phyloP scores from a whole-genome alignment of 2,797 vertebrate species.

The Lagodon rhomboides region DNA sequence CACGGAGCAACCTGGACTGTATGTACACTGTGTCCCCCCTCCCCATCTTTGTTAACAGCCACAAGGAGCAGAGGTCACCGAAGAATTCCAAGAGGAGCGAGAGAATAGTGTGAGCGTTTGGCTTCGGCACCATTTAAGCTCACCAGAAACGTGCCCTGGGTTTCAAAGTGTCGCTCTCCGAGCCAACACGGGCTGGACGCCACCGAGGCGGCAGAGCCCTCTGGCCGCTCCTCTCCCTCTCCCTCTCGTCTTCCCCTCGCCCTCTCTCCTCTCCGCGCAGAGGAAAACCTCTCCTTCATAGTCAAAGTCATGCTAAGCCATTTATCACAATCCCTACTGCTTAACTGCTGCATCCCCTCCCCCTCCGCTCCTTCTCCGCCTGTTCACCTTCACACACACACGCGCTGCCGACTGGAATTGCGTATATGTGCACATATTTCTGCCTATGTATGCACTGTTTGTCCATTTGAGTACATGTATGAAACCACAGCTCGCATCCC shows the following conservation, averaged over 20 bases:
- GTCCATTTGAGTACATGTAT: constrained; percentile 9
- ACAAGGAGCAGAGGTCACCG: constrained; percentile 52
- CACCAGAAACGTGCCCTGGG: constrained; percentile 76
- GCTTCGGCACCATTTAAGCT: constrained; percentile 74
- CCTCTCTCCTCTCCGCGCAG: constrained; percentile 46
- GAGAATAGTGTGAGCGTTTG: constrained; percentile 64
- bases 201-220: constrained; percentile 51
- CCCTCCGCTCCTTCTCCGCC: constrained; percentile 41
- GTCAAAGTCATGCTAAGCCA: constrained; percentile 80
- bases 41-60: constrained; percentile 32
- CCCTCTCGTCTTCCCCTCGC: constrained; percentile 15
- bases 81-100: constrained; percentile 70
- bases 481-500: constrained; percentile 7
- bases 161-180: constrained; percentile 67
- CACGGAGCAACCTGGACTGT: constrained; percentile 23
- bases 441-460: background rate
- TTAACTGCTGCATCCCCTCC: constrained; percentile 66
- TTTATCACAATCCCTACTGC: constrained; percentile 79
- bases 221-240: constrained; percentile 35
- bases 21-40: background rate
- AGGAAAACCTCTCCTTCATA: constrained; percentile 78
- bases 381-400: constrained; percentile 74
- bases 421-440: constrained; percentile 15
- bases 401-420: constrained; percentile 61
- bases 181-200: constrained; percentile 57